phyloP scores from a whole-genome alignment of 1,140 invertebrate genomes.

The Dendrolimus punctatus region DNA sequence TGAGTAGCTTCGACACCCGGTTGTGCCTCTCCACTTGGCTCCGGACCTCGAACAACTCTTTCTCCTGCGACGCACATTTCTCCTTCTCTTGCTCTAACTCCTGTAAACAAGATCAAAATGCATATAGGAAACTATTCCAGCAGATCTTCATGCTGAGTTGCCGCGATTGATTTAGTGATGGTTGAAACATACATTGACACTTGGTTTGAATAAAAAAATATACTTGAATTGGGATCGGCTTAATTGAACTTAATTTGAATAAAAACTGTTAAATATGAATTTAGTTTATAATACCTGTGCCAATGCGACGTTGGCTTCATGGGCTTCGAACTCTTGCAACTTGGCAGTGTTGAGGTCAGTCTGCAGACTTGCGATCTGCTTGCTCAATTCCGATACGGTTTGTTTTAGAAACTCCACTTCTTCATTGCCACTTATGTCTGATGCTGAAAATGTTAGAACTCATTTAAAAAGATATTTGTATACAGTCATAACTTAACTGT shows the following conservation, averaged over 20 bases:
- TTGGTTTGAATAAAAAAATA: too few species aligned
- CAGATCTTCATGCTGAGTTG: too few species aligned
- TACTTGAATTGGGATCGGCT: too few species aligned
- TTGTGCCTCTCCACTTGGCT: conserved; percentile 75
- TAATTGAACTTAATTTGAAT: too few species aligned
- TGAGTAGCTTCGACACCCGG: conserved; percentile 76
- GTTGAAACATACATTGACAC: too few species aligned
- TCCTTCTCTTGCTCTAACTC: conserved; percentile 74
- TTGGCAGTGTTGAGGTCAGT: conserved; percentile 77
- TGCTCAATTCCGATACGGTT: conserved; percentile 76
- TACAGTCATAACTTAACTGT: too few species aligned
- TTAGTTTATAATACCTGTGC: conserved; percentile 49
- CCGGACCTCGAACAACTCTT: conserved; percentile 71
- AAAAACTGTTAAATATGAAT: neutral
- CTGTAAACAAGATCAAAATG: conserved; percentile 19
- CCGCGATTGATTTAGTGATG: too few species aligned
- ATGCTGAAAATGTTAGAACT: conserved; percentile 35
- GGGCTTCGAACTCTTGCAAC: conserved; percentile 80
- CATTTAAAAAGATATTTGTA: neutral
- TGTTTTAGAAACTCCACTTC: conserved; percentile 79
- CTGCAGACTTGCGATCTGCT: conserved; percentile 77
- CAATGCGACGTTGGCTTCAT: conserved; percentile 73
- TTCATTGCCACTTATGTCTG: conserved; percentile 74
- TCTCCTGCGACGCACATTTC: conserved; percentile 58
- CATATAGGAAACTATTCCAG: too few species aligned